Conservation (phyloP, 2,888 invertebrate species). For the Cryptosula pallasiana region DNA sequence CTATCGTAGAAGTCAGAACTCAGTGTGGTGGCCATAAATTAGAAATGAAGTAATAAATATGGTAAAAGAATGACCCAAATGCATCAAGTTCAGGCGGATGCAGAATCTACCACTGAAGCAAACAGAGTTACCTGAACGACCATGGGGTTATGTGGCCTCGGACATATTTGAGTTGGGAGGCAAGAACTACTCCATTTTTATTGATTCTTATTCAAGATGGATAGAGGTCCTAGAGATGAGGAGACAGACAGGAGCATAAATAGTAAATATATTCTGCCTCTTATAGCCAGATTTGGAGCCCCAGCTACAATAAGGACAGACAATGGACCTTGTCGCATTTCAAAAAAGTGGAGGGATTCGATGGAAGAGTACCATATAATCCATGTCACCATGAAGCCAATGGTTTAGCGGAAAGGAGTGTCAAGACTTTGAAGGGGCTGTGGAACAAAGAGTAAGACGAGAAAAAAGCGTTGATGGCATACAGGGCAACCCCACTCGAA, state of each 20-base stretch:
- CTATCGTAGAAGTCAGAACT: background rate
- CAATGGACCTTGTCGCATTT: background rate
- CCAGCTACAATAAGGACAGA: background rate
- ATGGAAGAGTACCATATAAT: background rate
- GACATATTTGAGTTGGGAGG: background rate
- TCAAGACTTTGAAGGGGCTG: background rate
- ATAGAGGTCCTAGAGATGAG: background rate
- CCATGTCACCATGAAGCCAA: background rate
- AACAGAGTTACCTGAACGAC: background rate
- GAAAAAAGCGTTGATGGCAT: background rate
- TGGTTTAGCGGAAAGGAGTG: background rate
- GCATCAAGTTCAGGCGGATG: background rate
- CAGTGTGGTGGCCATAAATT: background rate
- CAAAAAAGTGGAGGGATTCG: background rate
- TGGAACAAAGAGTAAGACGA: background rate
- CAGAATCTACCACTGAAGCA: background rate
- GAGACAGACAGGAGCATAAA: background rate
- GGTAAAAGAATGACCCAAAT: background rate
- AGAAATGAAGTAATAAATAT: background rate
- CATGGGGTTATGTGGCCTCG: background rate
- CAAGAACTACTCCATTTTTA: background rate
- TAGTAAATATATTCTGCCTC: too few relatives aligned
- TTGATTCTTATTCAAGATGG: background rate
- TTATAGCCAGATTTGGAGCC: background rate
- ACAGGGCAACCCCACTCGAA: slow-evolving; percentile 1